phyloP scores from a whole-genome alignment of 37 sponge, comb jelly and placozoan species.

The Cliona cf. orientalis region DNA sequence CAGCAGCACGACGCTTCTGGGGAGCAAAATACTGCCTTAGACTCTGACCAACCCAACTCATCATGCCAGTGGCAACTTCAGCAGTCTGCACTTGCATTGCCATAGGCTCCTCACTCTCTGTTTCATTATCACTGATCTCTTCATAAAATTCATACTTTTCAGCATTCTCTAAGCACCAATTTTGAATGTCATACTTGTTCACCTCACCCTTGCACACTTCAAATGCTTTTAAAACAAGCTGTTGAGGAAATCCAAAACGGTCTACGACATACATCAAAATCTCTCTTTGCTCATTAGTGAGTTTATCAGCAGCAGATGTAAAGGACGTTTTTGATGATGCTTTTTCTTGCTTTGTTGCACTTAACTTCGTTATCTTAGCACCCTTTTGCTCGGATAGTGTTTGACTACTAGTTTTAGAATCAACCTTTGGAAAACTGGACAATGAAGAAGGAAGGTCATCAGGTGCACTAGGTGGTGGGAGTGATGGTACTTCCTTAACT shows the following conservation, averaged over 20 bases:
- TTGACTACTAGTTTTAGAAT: no score
- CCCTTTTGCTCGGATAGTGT: no score
- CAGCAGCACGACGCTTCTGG: no score
- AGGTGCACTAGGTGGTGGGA: no score
- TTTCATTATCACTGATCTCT: not conserved
- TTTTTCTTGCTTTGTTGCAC: no score
- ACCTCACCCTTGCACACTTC: conserved; percentile 9
- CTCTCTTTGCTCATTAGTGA: conserved; percentile 20
- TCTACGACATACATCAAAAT: not conserved
- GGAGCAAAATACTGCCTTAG: no score
- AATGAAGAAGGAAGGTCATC: no score
- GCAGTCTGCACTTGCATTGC: not conserved
- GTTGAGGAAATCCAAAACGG: not conserved
- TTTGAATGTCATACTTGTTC: conserved; percentile 15
- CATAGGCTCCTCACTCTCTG: not conserved
- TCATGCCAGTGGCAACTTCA: no score
- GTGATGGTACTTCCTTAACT: not conserved
- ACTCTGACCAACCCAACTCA: no score
- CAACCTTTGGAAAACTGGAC: no score
- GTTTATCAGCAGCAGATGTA: conserved; percentile 10
- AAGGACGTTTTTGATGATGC: no score
- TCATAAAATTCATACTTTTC: conserved; percentile 20
- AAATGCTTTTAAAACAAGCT: conserved; percentile 28
- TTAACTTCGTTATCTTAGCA: no score
- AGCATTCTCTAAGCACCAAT: conserved; percentile 40